Conservation (phyloP, 2,113 vertebrate genomes). For the Barnardius zonarius region DNA sequence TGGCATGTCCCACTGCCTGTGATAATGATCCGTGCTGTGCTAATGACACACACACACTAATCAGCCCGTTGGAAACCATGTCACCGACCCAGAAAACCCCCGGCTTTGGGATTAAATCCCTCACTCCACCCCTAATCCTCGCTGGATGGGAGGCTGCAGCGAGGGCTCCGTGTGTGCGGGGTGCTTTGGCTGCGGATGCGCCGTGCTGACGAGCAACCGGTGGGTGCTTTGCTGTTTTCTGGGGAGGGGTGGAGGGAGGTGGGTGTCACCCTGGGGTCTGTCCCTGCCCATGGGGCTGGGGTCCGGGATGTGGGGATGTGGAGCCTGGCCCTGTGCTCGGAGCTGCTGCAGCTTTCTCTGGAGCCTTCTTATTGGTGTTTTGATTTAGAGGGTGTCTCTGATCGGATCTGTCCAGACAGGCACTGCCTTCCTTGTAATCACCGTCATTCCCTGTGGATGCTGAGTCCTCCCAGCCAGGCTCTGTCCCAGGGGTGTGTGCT, state of each 20-base stretch:
- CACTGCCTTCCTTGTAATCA: background rate
- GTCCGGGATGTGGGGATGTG: fast-evolving
- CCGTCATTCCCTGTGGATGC: background rate
- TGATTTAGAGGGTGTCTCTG: background rate
- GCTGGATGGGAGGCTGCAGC: background rate
- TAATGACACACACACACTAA: background rate
- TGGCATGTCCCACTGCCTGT: background rate
- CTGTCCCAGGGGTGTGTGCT: fast-evolving
- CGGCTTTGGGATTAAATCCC: slow-evolving; percentile 15
- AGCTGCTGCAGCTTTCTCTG: fast-evolving
- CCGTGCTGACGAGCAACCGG: fast-evolving
- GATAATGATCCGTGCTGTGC: background rate
- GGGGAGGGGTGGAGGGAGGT: background rate
- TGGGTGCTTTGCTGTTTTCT: background rate
- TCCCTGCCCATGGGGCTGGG: background rate
- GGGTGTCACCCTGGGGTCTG: background rate
- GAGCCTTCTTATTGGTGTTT: background rate
- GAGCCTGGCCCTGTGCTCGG: fast-evolving
- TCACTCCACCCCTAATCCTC: slow-evolving; percentile 1
- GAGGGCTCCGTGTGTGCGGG: fast-evolving
- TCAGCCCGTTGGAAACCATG: background rate
- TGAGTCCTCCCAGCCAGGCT: background rate
- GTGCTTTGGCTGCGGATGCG: fast-evolving
- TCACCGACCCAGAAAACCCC: slow-evolving; percentile 40
- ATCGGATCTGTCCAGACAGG: background rate